A percentile compares a stretch with the other conserved stretches of the same genome.
Conservation (phyloP, 2,888 invertebrate species). For the Pasiphila rectangulata region DNA sequence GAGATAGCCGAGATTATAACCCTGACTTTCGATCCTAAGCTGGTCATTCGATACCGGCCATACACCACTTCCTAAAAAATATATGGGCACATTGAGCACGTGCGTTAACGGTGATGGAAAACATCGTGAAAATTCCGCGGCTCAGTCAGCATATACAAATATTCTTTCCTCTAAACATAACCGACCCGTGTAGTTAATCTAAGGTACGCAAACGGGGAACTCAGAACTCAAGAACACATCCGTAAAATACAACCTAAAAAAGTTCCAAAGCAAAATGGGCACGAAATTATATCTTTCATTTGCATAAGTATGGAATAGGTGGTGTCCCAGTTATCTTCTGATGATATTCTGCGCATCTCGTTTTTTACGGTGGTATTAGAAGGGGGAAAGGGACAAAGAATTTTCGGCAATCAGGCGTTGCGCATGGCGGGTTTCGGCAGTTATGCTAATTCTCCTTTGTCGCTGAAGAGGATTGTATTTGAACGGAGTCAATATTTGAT, state of each 20-base stretch:
- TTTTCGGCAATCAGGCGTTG: slow-evolving; percentile 24
- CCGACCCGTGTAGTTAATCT: neutral
- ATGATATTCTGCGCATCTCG: slow-evolving; percentile 31
- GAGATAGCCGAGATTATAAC: too few relatives aligned
- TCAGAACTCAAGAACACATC: slow-evolving; percentile 16
- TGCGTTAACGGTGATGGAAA: too few relatives aligned
- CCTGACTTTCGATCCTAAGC: too few relatives aligned
- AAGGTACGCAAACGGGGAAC: slow-evolving; percentile 4
- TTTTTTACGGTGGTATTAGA: slow-evolving; percentile 17
- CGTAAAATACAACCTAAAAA: slow-evolving; percentile 33
- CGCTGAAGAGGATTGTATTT: slow-evolving; percentile 11
- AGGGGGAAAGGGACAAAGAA: slow-evolving; percentile 17
- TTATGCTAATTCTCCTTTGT: slow-evolving; percentile 24
- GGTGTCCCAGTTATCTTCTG: slow-evolving; percentile 32
- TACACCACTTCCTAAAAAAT: too few relatives aligned
- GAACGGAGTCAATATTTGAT: slow-evolving; percentile 9
- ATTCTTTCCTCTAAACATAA: too few relatives aligned
- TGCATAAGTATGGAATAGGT: slow-evolving; percentile 38
- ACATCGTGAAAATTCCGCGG: too few relatives aligned
- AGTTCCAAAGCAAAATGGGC: slow-evolving; percentile 33
- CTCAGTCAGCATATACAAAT: too few relatives aligned
- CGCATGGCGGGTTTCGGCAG: slow-evolving; percentile 26
- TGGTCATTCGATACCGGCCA: too few relatives aligned
- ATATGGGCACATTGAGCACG: too few relatives aligned
- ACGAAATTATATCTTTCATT: slow-evolving; percentile 39